Conservation (phyloP, 2,888 invertebrate genomes). For the Malachius bipustulatus region DNA sequence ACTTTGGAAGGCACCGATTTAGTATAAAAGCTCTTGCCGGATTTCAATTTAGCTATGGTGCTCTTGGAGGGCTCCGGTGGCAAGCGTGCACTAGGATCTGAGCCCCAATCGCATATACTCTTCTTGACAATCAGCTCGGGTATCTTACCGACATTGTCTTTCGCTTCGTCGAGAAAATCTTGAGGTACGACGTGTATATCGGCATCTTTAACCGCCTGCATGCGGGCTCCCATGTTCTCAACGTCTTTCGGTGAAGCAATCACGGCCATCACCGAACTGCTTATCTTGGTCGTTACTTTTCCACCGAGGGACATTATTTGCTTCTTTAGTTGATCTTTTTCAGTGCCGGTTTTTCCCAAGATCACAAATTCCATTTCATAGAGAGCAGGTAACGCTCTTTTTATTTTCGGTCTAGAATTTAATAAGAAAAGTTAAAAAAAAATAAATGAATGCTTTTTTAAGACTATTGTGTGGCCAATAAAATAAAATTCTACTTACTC, state of each 20-base stretch:
- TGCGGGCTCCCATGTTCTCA: conserved; percentile 51
- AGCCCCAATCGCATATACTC: conserved; percentile 74
- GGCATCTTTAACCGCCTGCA: conserved; percentile 50
- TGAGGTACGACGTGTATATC: conserved; percentile 74
- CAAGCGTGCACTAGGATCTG: conserved; percentile 42
- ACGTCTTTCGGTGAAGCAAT: conserved; percentile 60
- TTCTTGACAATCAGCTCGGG: conserved; percentile 56
- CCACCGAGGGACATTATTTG: conserved; percentile 68
- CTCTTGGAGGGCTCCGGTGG: conserved; percentile 26
- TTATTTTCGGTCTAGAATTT: conserved; percentile 48
- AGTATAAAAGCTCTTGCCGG: conserved; percentile 32
- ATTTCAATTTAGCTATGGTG: conserved; percentile 23
- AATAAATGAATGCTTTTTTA: no score
- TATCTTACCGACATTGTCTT: conserved; percentile 48
- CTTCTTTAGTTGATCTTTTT: conserved; percentile 52
- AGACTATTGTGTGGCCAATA: conserved; percentile 7
- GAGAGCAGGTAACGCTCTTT: conserved; percentile 54
- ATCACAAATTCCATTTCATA: conserved; percentile 69
- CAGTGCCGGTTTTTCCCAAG: conserved; percentile 41
- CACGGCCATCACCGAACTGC: conserved; percentile 56
- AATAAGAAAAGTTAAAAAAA: no score
- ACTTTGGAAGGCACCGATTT: conserved; percentile 47
- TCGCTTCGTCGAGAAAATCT: conserved; percentile 57
- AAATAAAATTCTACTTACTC: conserved; percentile 25
- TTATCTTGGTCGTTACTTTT: conserved; percentile 51